A percentile compares a stretch with the other conserved stretches of the same genome.
Evolutionary conservation across 2,888 invertebrate species (phyloP).

Genomic region (Acanthosepion esculentum): DNA sequence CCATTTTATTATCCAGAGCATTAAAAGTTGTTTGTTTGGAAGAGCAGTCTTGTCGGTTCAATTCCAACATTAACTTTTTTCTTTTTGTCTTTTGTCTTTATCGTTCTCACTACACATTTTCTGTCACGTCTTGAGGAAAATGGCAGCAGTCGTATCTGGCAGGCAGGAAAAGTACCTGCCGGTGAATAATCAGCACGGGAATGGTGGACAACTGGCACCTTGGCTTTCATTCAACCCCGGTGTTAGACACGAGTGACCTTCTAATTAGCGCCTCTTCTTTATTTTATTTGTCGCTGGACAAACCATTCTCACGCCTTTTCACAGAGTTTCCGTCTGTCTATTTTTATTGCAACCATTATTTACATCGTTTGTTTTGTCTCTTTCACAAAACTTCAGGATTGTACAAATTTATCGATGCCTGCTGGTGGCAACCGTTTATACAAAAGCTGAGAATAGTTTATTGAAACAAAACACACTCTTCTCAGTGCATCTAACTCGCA

Average conservation of each 20-base stretch:
- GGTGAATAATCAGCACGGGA: neutral
- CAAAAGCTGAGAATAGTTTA: neutral
- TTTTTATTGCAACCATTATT: neutral
- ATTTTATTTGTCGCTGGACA: neutral
- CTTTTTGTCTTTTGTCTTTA: neutral
- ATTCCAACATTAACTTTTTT: neutral
- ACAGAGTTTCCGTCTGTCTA: neutral
- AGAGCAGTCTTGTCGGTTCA: neutral
- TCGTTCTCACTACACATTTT: neutral
- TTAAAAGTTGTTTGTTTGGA: neutral
- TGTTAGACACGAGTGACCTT: constrained; percentile 22
- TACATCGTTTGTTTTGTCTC: neutral
- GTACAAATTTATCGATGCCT: neutral
- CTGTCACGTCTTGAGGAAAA: neutral
- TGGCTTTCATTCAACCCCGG: neutral
- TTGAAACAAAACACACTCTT: neutral
- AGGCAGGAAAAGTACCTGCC: neutral
- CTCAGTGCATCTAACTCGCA: neutral
- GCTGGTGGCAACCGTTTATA: neutral
- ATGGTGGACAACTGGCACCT: neutral
- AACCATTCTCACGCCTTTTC: constrained; percentile 20
- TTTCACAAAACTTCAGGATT: neutral
- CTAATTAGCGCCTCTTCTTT: neutral
- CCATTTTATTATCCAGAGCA: neutral
- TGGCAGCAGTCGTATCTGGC: neutral